Conservation (phyloP, 2,888 invertebrate genomes). For the Amphiduros pacificus region DNA sequence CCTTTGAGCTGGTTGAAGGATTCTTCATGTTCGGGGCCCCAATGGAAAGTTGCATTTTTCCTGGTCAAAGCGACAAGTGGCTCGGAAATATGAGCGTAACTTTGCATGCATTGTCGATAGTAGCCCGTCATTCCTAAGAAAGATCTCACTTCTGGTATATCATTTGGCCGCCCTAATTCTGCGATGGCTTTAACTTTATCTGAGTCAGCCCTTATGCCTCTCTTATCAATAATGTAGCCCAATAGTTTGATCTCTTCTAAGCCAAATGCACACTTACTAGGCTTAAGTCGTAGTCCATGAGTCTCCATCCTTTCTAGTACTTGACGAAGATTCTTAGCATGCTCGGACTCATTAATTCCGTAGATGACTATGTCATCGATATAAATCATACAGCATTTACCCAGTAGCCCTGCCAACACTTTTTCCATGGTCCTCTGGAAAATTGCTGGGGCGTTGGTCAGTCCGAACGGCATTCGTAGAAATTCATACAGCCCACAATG, state of each 20-base stretch:
- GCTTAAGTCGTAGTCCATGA: conserved; percentile 19
- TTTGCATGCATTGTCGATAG: conserved; percentile 9
- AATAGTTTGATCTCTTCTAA: conserved; percentile 17
- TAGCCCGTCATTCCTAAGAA: conserved; percentile 20
- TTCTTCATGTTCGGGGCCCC: not conserved
- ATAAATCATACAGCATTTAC: conserved; percentile 15
- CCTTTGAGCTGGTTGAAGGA: not conserved
- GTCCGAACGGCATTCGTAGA: conserved; percentile 20
- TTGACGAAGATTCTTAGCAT: conserved; percentile 8
- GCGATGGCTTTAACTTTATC: conserved; percentile 18
- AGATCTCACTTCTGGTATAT: conserved; percentile 7
- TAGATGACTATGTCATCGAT: conserved; percentile 25
- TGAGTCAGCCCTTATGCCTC: conserved; percentile 24
- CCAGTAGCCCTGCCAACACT: conserved; percentile 3
- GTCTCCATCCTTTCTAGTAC: conserved; percentile 18
- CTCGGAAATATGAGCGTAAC: conserved; percentile 10
- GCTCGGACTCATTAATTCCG: conserved; percentile 4
- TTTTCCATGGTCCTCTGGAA: conserved; percentile 23
- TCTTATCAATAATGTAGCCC: conserved; percentile 24
- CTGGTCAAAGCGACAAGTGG: conserved; percentile 5
- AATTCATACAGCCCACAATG: conserved; percentile 25
- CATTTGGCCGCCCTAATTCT: not conserved
- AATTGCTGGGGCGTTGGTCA: conserved; percentile 9
- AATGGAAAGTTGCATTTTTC: conserved; percentile 7
- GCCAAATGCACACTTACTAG: conserved; percentile 22